phyloP scores from a whole-genome alignment of 2,797 vertebrate species.

The Phrynocephalus guinanensis region DNA sequence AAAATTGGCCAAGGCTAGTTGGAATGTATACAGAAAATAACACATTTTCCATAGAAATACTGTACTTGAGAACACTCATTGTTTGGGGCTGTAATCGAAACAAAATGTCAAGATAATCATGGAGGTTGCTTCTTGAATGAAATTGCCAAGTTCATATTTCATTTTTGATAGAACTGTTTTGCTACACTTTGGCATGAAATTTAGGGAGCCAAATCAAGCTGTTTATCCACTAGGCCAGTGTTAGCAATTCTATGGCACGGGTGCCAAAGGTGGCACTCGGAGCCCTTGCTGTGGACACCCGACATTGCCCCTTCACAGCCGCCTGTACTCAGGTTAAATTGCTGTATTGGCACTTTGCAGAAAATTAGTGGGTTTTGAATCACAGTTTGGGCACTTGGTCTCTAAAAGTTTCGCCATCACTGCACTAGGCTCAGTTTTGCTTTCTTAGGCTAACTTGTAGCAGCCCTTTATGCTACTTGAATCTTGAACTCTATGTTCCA shows the following conservation, averaged over 20 bases:
- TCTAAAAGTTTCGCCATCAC: no score
- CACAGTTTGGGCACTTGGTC: no score
- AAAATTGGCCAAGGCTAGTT: constrained; percentile 9
- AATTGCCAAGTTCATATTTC: background rate
- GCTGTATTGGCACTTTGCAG: no score
- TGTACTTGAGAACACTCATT: background rate
- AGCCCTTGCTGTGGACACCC: no score
- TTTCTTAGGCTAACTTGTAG: background rate
- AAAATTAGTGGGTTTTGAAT: no score
- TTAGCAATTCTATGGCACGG: no score
- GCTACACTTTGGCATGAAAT: background rate
- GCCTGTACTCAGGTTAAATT: no score
- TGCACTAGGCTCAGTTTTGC: background rate
- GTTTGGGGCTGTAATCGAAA: background rate
- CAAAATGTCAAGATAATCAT: background rate
- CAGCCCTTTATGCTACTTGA: background rate
- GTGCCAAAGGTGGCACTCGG: no score
- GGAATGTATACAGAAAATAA: background rate
- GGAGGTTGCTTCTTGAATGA: background rate
- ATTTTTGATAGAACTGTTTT: background rate
- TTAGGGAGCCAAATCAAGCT: background rate
- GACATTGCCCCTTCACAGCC: no score
- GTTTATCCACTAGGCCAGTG: background rate
- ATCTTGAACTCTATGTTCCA: background rate
- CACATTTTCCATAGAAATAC: background rate